Base-by-base conservation (phyloP, 30 jellyfish, hydroid and myxozoan species). In the Aurelia aurita complex sp. Pacific region DNA sequence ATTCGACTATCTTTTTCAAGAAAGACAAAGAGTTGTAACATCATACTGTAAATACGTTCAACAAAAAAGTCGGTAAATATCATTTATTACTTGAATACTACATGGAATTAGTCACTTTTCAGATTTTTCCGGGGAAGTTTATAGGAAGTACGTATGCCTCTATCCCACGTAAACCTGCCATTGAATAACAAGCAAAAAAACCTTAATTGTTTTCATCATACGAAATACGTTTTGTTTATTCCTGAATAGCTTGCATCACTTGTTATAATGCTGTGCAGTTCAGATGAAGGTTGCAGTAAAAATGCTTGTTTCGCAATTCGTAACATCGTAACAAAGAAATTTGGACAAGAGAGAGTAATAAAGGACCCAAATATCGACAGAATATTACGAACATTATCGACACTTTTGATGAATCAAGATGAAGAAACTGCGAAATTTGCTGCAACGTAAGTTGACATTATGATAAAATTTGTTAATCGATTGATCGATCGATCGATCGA, bases 201-300 rank as follows among this genome's bases (percentile, higher is more conserved):
- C 52, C 4, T 40, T 0, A 40, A 40, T 40, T 40, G 52, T 3
- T 40, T 0, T 1, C 10, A 2, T 40, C 6, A 40, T 40, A 3
- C 52, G 29, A 23, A 23, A 23, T 23, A 23, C 29, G 8, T 46
- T 14, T 6, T 64, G 5, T 18, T 10, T 16, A 82, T 54, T 14
- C 35, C 5, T 43, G 69, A 4, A 32, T 52, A 92, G 98, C 69
- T 81, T 62, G 82, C 89, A n/a, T 74, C 85, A 10, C 81, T 92
- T 61, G 90, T 82, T 11, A 68, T 57, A 9, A 92, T 92, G 98
- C 79, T 92, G 54, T 85, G 97, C 81, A 82, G 97, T 57, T 85
- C 85, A 40, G 98, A 92, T 52, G 96, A 77, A 35, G 97, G 98
- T 18, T 92, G 97, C 92, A 57, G 96, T 61, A 92, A 92, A 81